These are phyloP conservation scores for Anarsia innoxiella DNA, from an alignment of 2,888 invertebrate genomes.

Conservation along the genomic window DNA sequence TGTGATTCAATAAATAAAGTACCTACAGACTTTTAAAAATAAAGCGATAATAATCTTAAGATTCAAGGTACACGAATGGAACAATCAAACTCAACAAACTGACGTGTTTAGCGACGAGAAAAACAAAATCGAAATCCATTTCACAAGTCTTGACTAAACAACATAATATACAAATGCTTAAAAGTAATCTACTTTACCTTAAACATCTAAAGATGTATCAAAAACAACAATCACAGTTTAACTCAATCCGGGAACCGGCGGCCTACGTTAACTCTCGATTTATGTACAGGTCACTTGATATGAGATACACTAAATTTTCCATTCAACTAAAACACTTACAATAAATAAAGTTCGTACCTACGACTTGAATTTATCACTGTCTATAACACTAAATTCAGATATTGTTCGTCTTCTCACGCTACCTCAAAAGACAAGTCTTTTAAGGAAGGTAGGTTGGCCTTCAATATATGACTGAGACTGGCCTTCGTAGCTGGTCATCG, in stretches of 20 bases:
- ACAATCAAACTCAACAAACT: conserved; percentile 56
- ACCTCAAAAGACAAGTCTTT: conserved; percentile 40
- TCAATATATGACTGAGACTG: conserved; percentile 83
- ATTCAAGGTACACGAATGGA: conserved; percentile 28
- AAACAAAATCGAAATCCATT: conserved; percentile 29
- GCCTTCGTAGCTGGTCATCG: conserved; percentile 78
- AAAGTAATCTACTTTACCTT: conserved; percentile 61
- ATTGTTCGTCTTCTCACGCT: conserved; percentile 31
- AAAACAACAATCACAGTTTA: conserved; percentile 68
- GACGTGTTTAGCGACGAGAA: conserved; percentile 28
- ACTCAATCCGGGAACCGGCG: conserved; percentile 40
- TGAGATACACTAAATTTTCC: conserved; percentile 56
- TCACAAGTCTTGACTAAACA: conserved; percentile 38
- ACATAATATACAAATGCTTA: conserved; percentile 52
- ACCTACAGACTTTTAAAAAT: conserved; percentile 39
- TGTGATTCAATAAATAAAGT: conserved; percentile 61
- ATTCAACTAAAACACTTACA: conserved; percentile 48
- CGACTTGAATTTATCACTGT: conserved; percentile 42
- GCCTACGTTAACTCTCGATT: conserved; percentile 34
- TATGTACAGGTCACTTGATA: conserved; percentile 65
- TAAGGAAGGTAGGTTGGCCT: conserved; percentile 65
- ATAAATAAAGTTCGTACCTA: conserved; percentile 58
- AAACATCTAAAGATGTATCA: conserved; percentile 48
- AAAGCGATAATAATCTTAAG: conserved; percentile 27
- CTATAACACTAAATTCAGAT: conserved; percentile 36